Percentiles rank a stretch among this genome's conserved stretches.
These are phyloP conservation scores for Salmo trutta DNA, from an alignment of 2,797 vertebrate species.

Conservation along the genomic window DNA sequence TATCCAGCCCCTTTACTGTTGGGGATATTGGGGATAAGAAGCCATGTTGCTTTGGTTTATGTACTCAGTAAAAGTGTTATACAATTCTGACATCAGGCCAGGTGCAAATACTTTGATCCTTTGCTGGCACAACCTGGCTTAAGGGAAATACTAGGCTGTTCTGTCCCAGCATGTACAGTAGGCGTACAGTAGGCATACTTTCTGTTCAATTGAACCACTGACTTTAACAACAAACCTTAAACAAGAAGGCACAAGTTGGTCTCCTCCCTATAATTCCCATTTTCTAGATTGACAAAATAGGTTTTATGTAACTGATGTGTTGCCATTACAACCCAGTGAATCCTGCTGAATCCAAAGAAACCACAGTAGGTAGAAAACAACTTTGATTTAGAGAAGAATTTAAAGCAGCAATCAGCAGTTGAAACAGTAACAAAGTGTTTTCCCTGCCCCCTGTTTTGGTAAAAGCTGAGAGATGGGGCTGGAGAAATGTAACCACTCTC, in stretches of 20 bases:
- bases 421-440: too few species aligned
- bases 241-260: not conserved
- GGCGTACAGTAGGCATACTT: too few species aligned
- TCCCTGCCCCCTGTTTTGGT: too few species aligned
- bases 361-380: not conserved
- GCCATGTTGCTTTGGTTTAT: conserved; percentile 10
- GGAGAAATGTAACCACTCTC: too few species aligned
- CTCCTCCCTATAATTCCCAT: not conserved
- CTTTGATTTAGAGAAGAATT: not conserved
- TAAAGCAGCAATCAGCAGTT: not conserved
- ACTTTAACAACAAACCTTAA: not conserved
- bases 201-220: not conserved
- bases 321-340: not conserved
- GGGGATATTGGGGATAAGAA: too few species aligned
- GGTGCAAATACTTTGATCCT: conserved; percentile 44
- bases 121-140: conserved; percentile 25
- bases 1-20: too few species aligned
- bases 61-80: conserved; percentile 37
- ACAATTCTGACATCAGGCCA: conserved; percentile 42
- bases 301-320: not conserved
- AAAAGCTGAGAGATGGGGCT: too few species aligned
- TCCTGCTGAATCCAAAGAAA: not conserved
- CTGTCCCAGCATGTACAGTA: too few species aligned
- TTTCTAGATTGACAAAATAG: not conserved
- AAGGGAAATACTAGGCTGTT: conserved; percentile 18